Base-by-base conservation (phyloP, 2,888 invertebrate species). In the Sinhomidia bicolor region DNA sequence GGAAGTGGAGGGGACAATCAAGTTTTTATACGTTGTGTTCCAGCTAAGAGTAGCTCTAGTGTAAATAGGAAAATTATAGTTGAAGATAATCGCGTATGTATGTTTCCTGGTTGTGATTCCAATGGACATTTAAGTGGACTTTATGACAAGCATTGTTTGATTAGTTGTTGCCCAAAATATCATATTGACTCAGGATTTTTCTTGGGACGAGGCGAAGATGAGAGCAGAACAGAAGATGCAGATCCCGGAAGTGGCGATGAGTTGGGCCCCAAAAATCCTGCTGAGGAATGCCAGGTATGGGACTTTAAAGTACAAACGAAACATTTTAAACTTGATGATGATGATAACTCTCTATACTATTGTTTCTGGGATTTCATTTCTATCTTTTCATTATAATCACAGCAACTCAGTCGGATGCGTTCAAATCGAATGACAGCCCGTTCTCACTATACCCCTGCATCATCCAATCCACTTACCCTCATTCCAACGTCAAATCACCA, bases 151-250 rank as follows among this genome's bases (percentile, higher is more conserved):
- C 99, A 99, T 94, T 97, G 98, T 93, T 97, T 98, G 0, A 95
- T 97, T 89, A 97, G 98, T 93, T 97, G 98, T 26, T 99, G 99
- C 93, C 99, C 99, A 0, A 93, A 96, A 82, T 99, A 97, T 94
- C 99, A 99, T 54, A 89, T 89, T 23, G 89, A 89, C 76, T 89
- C 94, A 98, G 98, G 94, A 96, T 96, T 92, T 96, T 96, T 9
- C 95, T 96, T 29, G 95, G 95, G 78, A 95, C 96, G 92, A 97
- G 97, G 93, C 94, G 94, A 94, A 95, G 95, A 89, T 7, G 89
- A 89, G n/a, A 89, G 89, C 62, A 54, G 85, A n/a, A 89, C 71
- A 0, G 89, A 89, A 14, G 89, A 89, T 85, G 85, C 80, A 4
- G 89, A 89, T n/a, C 89, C 89, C 9, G 71, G 80, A 23, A 89